Percentiles rank a stretch among this genome's conserved stretches.
Evolutionary conservation across 30 jellyfish, hydroid and myxozoan genomes (phyloP).

Genomic region (Turritopsis rubra): DNA sequence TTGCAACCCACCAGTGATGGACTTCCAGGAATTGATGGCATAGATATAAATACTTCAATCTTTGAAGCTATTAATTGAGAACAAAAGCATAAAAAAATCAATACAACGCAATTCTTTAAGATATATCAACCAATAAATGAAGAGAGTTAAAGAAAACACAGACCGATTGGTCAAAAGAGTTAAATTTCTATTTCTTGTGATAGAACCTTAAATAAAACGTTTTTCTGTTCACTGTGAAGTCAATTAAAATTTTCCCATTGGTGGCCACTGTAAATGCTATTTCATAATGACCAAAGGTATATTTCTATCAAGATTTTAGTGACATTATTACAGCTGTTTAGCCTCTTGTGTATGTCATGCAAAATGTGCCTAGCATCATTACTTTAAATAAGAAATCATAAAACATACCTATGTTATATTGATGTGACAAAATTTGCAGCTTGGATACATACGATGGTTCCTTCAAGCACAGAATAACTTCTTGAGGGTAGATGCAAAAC

Average conservation of each 20-base stretch:
- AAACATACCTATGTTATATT: conserved; percentile 31
- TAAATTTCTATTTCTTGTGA: too few relatives aligned
- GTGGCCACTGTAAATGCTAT: too few relatives aligned
- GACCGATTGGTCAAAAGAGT: too few relatives aligned
- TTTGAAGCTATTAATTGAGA: conserved; percentile 55
- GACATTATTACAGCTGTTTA: too few relatives aligned
- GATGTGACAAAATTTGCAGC: conserved; percentile 83
- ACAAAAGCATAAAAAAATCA: not conserved
- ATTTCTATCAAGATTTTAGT: too few relatives aligned
- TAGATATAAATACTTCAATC: conserved; percentile 65
- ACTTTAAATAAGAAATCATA: too few relatives aligned
- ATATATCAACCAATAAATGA: not conserved
- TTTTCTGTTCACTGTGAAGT: too few relatives aligned
- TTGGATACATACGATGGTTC: conserved; percentile 53
- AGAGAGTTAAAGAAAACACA: not conserved
- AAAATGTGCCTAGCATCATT: too few relatives aligned
- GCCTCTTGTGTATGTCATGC: too few relatives aligned
- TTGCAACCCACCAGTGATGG: conserved; percentile 44
- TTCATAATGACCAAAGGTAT: too few relatives aligned
- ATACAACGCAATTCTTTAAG: not conserved
- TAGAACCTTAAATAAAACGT: too few relatives aligned
- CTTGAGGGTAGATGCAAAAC: conserved; percentile 92
- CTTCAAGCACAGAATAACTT: conserved; percentile 56
- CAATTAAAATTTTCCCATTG: too few relatives aligned
- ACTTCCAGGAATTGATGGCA: conserved; percentile 24